Percentiles rank a stretch among this genome's conserved stretches.
phyloP scores from a whole-genome alignment of 2,113 vertebrate species.

The Alouatta palliata region DNA sequence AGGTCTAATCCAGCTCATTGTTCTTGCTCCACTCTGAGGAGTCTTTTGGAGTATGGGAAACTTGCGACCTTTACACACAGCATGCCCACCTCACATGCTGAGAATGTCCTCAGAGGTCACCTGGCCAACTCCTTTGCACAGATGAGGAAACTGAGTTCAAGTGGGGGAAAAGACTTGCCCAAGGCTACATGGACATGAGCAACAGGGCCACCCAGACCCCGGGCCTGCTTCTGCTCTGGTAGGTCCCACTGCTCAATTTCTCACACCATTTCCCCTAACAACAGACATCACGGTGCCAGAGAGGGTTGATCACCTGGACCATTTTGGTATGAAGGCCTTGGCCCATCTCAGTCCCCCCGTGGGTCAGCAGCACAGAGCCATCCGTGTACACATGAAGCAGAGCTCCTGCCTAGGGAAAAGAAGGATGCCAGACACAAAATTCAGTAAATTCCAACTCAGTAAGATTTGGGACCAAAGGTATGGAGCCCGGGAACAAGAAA shows the following conservation, averaged over 20 bases:
- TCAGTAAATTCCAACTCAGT: neutral
- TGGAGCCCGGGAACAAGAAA: neutral
- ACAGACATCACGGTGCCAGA: rapidly evolving
- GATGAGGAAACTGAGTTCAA: neutral
- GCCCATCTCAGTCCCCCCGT: slow-evolving; percentile 98
- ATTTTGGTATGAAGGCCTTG: slow-evolving; percentile 99
- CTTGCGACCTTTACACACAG: neutral
- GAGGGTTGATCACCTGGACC: slow-evolving; percentile 90
- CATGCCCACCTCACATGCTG: too few relatives aligned
- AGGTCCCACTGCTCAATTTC: rapidly evolving
- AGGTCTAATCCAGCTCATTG: neutral
- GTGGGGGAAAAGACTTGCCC: neutral
- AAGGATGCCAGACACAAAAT: neutral
- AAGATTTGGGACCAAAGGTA: neutral
- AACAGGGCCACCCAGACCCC: neutral
- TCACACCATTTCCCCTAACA: neutral
- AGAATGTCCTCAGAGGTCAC: neutral
- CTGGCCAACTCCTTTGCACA: neutral
- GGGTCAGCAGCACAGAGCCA: slow-evolving; percentile 94
- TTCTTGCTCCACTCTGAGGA: neutral
- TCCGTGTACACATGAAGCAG: slow-evolving; percentile 95
- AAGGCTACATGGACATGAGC: too few relatives aligned
- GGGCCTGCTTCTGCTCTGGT: neutral
- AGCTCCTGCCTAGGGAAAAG: slow-evolving; percentile 90
- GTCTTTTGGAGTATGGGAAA: neutral